Evolutionary conservation across 1,140 invertebrate species (phyloP), one percentile per base, ranked within the genome.

Genomic region (Hycleus phaleratus): DNA sequence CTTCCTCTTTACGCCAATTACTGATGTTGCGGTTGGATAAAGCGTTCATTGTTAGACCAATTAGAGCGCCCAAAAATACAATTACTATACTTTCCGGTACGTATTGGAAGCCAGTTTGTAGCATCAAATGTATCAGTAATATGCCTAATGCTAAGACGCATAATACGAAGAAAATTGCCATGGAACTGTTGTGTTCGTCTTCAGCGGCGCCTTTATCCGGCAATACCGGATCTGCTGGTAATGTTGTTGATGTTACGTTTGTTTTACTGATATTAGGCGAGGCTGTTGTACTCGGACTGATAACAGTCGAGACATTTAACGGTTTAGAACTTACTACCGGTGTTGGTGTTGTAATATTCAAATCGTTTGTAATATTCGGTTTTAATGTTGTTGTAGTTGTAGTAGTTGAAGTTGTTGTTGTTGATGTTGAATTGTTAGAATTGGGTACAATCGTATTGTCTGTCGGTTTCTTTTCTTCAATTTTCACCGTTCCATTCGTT

Each of bases 81-180:
- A 98, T 93, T n/a, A 96, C 94, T 50, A 98, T 88, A 74, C 92
- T 95, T 74, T 99, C 96, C 0, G 96, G 96, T 11, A 98, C 78
- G 75, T 97, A 98, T 65, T 95, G 91, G 67, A 98, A 95, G 70
- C 95, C 91, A 2, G 91, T 96, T 73, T 95, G 88, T 2, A 99
- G 79, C 84, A 99, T 88, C 1, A 93, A 77, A 73, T 98, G 96
- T 62, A 97, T 96, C 10, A 98, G 73, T 38, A 98, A 75, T 60
- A 98, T 97, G 49, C 95, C 95, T 12, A 95, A 71, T 51, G 91
- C 93, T 50, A 98, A 79, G 2, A 98, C 90, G 68, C 91, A 91
- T 0, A 97, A 77, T 9, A 97, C 93, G 75, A 98, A 97, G 71
- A 98, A 97, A 71, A 98, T 95, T 0, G 94, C 92, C 79, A 98